A percentile compares a stretch with the other conserved stretches of the same genome.
phyloP scores from a whole-genome alignment of 2,113 vertebrate genomes.

The Dasyornis broadbenti region DNA sequence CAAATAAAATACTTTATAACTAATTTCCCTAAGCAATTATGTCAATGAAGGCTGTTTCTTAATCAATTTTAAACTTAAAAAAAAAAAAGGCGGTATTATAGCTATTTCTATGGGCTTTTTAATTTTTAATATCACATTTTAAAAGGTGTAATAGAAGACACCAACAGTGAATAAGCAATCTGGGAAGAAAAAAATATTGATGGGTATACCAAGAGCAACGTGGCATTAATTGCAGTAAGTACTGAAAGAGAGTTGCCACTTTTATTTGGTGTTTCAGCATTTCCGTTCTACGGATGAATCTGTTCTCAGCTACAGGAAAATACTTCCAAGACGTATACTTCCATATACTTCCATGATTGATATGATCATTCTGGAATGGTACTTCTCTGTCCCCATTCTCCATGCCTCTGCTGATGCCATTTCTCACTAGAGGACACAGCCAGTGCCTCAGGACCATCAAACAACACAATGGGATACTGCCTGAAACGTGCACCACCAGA shows the following conservation, averaged over 20 bases:
- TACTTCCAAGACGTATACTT: neutral
- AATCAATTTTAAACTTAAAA: neutral
- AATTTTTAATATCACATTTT: neutral
- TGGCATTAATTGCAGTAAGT: neutral
- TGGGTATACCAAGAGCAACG: neutral
- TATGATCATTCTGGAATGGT: neutral
- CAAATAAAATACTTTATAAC: neutral
- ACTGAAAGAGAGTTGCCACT: neutral
- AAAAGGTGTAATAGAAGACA: neutral
- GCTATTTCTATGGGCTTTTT: neutral
- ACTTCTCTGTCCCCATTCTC: neutral
- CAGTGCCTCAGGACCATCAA: neutral
- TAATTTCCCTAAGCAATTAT: neutral
- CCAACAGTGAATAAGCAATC: neutral
- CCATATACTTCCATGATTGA: too few species aligned
- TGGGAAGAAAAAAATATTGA: neutral
- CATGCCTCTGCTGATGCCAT: neutral
- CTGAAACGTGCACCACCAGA: neutral
- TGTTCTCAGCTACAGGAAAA: neutral
- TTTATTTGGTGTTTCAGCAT: neutral
- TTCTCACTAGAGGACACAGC: neutral
- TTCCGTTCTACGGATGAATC: neutral
- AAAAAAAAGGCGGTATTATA: neutral
- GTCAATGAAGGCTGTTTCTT: neutral
- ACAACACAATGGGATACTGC: neutral